Evolutionary conservation across 2,113 vertebrate species (phyloP).

Genomic region (Corythornis cristatus): DNA sequence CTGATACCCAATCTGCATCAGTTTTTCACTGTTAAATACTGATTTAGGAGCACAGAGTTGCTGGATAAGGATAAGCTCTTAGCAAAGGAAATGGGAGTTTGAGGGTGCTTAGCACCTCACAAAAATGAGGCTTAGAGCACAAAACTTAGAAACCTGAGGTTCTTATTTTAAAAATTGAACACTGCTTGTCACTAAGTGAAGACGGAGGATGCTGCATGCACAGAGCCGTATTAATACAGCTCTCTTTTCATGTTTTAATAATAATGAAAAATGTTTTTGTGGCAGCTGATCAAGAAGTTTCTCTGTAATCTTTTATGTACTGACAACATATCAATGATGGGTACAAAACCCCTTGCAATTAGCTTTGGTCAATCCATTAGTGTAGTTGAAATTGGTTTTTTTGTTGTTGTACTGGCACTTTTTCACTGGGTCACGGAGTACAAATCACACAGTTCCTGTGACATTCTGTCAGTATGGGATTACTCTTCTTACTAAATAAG

Average conservation of each 20-base stretch:
- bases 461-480: constrained; percentile 1
- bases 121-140: neutral
- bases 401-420: constrained; percentile 51
- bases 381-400: constrained; percentile 60
- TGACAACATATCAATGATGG: constrained; percentile 45
- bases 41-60: neutral
- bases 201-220: constrained; percentile 38
- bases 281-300: constrained; percentile 53
- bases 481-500: constrained; percentile 20
- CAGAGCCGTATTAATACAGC: neutral
- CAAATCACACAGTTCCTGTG: neutral
- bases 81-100: neutral
- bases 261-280: constrained; percentile 27
- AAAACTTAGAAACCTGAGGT: neutral
- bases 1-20: neutral
- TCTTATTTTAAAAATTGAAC: constrained; percentile 25
- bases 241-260: constrained; percentile 12
- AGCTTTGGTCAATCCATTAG: constrained; percentile 48
- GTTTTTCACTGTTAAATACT: neutral
- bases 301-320: constrained; percentile 53
- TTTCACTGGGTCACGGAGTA: constrained; percentile 20
- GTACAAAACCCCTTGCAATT: constrained; percentile 34
- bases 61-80: neutral
- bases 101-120: neutral
- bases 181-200: neutral